Evolutionary conservation across 37 sponge, comb jelly and placozoan species (phyloP).

Genomic region (Eunapius fragilis): DNA sequence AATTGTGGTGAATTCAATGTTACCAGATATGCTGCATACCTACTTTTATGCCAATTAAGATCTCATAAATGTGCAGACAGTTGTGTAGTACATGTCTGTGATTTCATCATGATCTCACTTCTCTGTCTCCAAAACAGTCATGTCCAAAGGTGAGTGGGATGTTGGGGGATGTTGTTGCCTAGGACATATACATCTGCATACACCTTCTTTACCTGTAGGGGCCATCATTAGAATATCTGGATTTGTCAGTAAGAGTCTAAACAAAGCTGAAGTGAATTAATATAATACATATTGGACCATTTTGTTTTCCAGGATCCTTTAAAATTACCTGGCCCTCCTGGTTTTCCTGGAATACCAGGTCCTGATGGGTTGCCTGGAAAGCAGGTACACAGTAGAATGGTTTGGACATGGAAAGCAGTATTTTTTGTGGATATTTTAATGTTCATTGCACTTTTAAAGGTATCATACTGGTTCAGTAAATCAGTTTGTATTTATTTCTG

Average conservation of each 20-base stretch:
- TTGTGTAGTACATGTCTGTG: not conserved
- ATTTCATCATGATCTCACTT: not conserved
- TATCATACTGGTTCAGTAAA: not conserved
- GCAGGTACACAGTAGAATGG: not conserved
- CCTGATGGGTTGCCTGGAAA: not conserved
- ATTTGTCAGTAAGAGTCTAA: not conserved
- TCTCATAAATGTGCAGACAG: not conserved
- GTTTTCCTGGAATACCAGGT: slow-evolving; percentile 10
- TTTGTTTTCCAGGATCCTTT: not conserved
- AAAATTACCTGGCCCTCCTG: not conserved
- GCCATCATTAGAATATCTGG: not conserved
- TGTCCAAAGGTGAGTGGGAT: not conserved
- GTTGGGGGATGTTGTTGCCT: not conserved
- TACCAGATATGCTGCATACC: not conserved
- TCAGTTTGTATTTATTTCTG: not conserved
- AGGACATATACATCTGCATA: not conserved
- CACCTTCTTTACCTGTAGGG: not conserved
- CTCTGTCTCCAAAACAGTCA: not conserved
- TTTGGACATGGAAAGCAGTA: not conserved
- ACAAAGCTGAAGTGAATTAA: not conserved
- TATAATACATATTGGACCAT: not conserved
- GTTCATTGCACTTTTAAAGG: too few species aligned
- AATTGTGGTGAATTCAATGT: not conserved
- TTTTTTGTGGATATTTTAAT: too few species aligned
- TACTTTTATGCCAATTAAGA: not conserved